phyloP scores from a whole-genome alignment of 2,113 vertebrate genomes.

The Eonycteris spelaea region DNA sequence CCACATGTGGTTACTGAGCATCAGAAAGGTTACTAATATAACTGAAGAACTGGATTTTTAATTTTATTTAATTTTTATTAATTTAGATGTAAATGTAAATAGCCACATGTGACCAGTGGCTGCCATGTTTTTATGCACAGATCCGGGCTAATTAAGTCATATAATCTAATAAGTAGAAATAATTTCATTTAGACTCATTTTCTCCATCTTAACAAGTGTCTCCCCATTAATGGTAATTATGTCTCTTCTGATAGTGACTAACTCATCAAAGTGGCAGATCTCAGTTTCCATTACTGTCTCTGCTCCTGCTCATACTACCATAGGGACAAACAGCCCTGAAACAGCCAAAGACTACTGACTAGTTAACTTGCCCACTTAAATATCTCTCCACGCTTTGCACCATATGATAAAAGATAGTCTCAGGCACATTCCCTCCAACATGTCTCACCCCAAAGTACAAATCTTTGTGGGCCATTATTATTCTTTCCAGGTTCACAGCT shows the following conservation, averaged over 20 bases:
- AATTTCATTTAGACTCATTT: conserved; percentile 10
- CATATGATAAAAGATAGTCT: background rate
- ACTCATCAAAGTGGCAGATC: background rate
- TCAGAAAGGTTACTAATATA: background rate
- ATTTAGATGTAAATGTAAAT: background rate
- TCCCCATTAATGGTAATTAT: background rate
- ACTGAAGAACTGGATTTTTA: background rate
- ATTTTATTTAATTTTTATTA: background rate
- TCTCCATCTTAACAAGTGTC: background rate
- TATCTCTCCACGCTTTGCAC: background rate
- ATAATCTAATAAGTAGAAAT: background rate
- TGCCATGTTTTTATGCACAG: background rate
- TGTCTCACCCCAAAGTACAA: background rate
- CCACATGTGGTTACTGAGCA: background rate
- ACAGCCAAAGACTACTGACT: background rate
- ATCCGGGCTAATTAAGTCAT: background rate
- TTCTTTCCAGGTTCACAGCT: background rate
- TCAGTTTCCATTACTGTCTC: background rate
- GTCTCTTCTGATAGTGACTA: background rate
- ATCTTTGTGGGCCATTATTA: background rate
- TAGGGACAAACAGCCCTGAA: background rate
- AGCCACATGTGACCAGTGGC: background rate
- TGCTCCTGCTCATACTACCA: background rate
- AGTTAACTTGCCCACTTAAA: background rate
- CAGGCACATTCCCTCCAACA: background rate